Evolutionary conservation across 1,140 invertebrate genomes (phyloP).

Genomic region (Drosophila lini): DNA sequence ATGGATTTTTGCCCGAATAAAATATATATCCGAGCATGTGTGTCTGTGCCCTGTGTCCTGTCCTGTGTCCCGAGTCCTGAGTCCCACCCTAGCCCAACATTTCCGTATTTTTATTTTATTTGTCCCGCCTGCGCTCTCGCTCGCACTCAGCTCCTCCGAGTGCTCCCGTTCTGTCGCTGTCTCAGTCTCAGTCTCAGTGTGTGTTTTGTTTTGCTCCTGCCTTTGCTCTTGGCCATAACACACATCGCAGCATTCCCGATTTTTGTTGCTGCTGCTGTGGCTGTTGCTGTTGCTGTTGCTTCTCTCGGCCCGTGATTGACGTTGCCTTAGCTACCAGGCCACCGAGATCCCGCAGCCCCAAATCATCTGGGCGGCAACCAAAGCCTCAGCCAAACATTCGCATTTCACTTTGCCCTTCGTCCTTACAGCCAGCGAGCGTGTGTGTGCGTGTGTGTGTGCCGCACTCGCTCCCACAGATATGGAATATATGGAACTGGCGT

Average conservation of each 20-base stretch:
- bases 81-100: conserved; percentile 63
- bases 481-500: conserved; percentile 34
- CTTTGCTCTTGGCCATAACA: conserved; percentile 47
- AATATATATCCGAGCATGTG: conserved; percentile 54
- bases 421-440: conserved; percentile 34
- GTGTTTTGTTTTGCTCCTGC: conserved; percentile 59
- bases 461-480: conserved; percentile 42
- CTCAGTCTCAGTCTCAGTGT: conserved; percentile 29
- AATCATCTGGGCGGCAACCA: conserved; percentile 83
- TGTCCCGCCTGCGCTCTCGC: conserved; percentile 37
- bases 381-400: conserved; percentile 62
- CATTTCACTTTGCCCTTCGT: conserved; percentile 72
- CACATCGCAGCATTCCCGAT: conserved; percentile 41
- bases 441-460: conserved; percentile 32
- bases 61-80: conserved; percentile 1
- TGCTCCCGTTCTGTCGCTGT: neutral
- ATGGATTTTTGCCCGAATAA: conserved; percentile 77
- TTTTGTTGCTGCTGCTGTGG: conserved; percentile 45
- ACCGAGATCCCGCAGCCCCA: conserved; percentile 46
- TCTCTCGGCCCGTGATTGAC: conserved; percentile 66
- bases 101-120: conserved; percentile 74
- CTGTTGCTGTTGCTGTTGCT: conserved; percentile 43
- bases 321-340: conserved; percentile 68
- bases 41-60: conserved; percentile 5
- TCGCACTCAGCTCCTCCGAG: conserved; percentile 20